Evolutionary conservation across 2,888 invertebrate genomes (phyloP), one percentile per base, ranked within the genome.

Genomic region (Leptothorax acervorum): DNA sequence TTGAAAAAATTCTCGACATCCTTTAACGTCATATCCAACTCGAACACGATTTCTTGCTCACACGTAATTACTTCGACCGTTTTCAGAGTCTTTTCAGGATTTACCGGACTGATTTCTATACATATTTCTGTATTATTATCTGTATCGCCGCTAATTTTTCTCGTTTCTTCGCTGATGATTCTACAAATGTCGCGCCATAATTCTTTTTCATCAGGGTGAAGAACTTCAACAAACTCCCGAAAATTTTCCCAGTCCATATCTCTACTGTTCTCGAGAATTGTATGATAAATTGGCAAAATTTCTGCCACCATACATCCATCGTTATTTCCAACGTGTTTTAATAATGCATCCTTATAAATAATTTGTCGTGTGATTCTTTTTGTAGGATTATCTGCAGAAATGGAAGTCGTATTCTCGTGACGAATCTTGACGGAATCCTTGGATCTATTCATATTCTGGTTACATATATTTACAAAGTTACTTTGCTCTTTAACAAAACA

Each of bases 201-300:
- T 53, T 91, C 83, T n/a, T 84, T 89, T 39, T 92, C 89, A 12
- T 62, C 70, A 1, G 92, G 91, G 82, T 93, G 91, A 9, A 93
- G 74, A 11, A 83, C 81, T 55, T 87, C 88, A 0, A 93, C 84
- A 8, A 93, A 87, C 23, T 75, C 60, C 60, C 88, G 84, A 55
- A 93, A 93, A 57, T 75, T 88, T 23, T 86, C 82, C 92, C 92
- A 93, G 35, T 92, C 88, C 91, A 93, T 91, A 39, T 86, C 82
- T 35, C 89, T 81, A 9, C 89, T 88, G 48, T 82, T 86, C 42
- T 90, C 88, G 0, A 92, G 83, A 42, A 92, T 86, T 31, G 88
- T 86, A 4, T 82, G 73, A 65, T 92, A 92, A 11, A 89, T 65
- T 15, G 63, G 63, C 12, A 68, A 73, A 11, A 83, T 63, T 2